These are phyloP conservation scores for Elanoides forficatus DNA, from an alignment of 2,113 vertebrate species.

Conservation along the genomic window DNA sequence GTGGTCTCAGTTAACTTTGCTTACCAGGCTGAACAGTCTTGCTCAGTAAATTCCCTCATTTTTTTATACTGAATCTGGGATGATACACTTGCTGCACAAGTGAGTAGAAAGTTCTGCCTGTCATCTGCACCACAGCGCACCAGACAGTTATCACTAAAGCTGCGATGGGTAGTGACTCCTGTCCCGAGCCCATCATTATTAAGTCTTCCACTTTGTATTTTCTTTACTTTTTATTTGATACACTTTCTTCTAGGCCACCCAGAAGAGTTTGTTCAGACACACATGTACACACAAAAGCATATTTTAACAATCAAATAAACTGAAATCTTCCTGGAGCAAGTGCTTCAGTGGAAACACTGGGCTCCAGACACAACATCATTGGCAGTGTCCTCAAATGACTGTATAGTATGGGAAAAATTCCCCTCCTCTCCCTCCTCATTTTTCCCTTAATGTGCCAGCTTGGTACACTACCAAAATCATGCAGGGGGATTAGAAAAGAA, in stretches of 20 bases:
- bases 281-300: not conserved
- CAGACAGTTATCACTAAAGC: not conserved
- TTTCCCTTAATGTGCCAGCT: not conserved
- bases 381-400: not conserved
- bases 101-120: not conserved
- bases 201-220: not conserved
- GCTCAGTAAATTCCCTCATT: not conserved
- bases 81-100: not conserved
- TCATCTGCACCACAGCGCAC: accelerated
- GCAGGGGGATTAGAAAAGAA: not conserved
- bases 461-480: not conserved
- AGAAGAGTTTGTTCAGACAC: not conserved
- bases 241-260: not conserved
- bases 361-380: not conserved
- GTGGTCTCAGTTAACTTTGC: conserved; percentile 18
- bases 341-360: not conserved
- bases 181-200: not conserved
- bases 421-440: not conserved
- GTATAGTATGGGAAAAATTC: not conserved
- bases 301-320: not conserved
- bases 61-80: not conserved
- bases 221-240: not conserved
- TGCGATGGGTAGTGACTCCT: not conserved
- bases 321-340: not conserved
- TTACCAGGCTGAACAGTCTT: not conserved